Evolutionary conservation across 2,888 invertebrate species (phyloP), one percentile per base, ranked within the genome.

Genomic region (Thelaira solivaga): DNA sequence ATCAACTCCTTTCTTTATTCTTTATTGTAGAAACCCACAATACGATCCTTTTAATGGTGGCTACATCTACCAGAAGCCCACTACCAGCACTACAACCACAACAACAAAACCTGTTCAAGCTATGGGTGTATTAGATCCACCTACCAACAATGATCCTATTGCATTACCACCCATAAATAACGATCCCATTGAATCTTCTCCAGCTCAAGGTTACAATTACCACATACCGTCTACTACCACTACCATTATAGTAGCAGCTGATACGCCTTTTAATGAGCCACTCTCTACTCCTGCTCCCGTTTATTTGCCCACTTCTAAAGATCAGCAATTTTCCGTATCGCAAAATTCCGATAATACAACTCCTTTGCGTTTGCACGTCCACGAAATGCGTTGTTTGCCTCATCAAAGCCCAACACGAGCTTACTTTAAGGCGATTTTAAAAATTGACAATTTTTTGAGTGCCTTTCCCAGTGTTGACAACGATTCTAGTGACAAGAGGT

Each of bases 361-460:
- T 1, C 72, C 86, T 43, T 75, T 89, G 7, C 85, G 87, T 8
- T 77, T 89, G 6, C 83, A 83, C 1, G 69, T 89, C 0, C 86
- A 86, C 72, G 88, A 88, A 51, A 87, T 89, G 88, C 86, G 87
- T 8, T 89, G 89, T 51, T 79, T 88, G 11, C 82, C 83, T 29
- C 81, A 80, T 0, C 59, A 69, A 18, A 2, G 74, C 26, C 47
- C 51, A 29, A 82, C 80, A 1, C 81, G 74, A 0, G 88, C 87
- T 0, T 89, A 87, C 80, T 90, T 90, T 74, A 86, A 88, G 2
- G 85, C 89, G 0, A 85, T 88, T 1, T 84, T 91, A 16, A 88
- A 87, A 39, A 82, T 90, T 22, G 87, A 89, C 16, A 88, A 86
- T 31, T 87, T 86, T 36, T 81, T 88, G 34, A 88, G 84, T 1